phyloP scores from a whole-genome alignment of 2,797 vertebrate species.

The Pseudochirops cupreus region DNA sequence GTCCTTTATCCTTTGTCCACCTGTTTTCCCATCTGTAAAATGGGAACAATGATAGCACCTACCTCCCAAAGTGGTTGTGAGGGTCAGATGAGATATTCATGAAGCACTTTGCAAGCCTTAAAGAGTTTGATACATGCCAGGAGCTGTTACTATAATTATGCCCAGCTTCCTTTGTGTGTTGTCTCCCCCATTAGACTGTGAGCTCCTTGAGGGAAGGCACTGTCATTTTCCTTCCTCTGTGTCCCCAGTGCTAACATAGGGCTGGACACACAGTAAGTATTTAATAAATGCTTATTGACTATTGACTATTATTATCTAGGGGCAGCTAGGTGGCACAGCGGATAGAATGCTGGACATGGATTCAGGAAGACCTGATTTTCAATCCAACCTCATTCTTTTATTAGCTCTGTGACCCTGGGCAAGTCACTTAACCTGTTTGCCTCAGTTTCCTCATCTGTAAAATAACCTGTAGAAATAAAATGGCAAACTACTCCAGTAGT shows the following conservation, averaged over 20 bases:
- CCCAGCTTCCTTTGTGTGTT: neutral
- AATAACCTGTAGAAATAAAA: neutral
- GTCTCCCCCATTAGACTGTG: neutral
- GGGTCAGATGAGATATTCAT: neutral
- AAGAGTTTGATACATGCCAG: neutral
- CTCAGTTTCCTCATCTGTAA: neutral
- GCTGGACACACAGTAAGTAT: neutral
- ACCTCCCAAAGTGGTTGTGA: neutral
- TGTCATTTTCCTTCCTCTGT: neutral
- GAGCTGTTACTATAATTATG: neutral
- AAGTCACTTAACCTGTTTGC: neutral
- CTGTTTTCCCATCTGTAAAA: neutral
- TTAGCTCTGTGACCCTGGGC: neutral
- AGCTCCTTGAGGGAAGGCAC: neutral
- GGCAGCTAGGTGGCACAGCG: neutral
- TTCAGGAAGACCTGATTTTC: neutral
- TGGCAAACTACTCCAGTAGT: neutral
- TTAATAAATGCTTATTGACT: neutral
- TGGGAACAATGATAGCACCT: neutral
- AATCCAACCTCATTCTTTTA: neutral
- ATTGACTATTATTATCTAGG: neutral
- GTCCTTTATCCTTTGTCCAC: neutral
- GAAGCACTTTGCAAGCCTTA: neutral
- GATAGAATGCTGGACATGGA: neutral
- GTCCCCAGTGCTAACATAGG: neutral